Base-by-base conservation (phyloP, 2,113 vertebrate species). In the Phyllopteryx taeniolatus region DNA sequence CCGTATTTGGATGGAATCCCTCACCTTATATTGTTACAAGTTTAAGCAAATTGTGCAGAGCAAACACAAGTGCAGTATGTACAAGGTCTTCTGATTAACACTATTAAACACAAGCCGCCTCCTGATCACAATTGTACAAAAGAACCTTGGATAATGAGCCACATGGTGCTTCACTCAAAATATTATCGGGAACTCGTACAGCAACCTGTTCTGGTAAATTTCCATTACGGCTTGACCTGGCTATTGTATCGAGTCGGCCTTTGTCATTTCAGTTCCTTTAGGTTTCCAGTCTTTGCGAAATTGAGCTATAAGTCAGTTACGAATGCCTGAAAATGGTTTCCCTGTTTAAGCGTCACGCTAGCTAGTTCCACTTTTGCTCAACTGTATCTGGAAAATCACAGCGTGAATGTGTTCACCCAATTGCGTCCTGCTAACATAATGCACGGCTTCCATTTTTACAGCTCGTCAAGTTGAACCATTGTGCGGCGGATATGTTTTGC, bases 401-500 rank as follows among this genome's bases (percentile, higher is more conserved):
- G 2, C 43, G 19, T 46, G 59, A 10, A 39, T 67, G n/a, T 39
- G 70, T 39, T 60, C 31, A 62, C 67, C n/a, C 17, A 44, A 7
- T 33, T 51, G 70, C 59, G 46, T 49, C 42, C 60, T 56, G 9
- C 67, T 47, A 53, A 22, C 12, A 17, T 80, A 56, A 81, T 77
- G 56, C 69, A 75, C 42, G 71, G 73, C 77, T 84, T 76, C 56
- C 61, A 53, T 51, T 86, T 87, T 85, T 73, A 83, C 73, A 74
- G 82, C 76, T 70, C 72, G 62, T 82, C 80, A 73, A 11, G 70
- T n/a, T 10, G 43, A 4, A 12, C 53, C 39, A 47, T 56, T 79
- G 63, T 81, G 62, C 43, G 20, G 42, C 67, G 71, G 73, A 78
- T 83, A 71, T 80, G 75, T 79, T 85, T 83, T 85, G 78, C 74